Evolutionary conservation across 2,888 invertebrate genomes (phyloP), one percentile per base, ranked within the genome.

Genomic region (Parnassius orleans): DNA sequence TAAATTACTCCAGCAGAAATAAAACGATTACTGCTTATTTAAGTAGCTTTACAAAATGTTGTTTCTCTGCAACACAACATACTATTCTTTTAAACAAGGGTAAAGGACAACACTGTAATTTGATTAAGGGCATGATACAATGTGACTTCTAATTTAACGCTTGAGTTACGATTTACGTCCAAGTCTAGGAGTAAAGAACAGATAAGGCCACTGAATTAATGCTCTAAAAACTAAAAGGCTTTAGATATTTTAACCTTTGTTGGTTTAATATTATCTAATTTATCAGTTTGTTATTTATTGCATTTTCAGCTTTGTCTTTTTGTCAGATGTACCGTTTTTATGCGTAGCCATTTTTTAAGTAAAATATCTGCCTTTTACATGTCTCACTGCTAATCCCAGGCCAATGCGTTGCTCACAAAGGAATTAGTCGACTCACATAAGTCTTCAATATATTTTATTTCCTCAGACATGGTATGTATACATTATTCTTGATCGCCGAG

Each of bases 81-180:
- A 12, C 24, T 43, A 50, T 51, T 19, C n/a, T 57, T 57, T 43
- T 50, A 48, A 48, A 51, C 51, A 43, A 2, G 57, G 12, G 43
- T 51, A 42, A 50, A 51, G n/a, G 42, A 10, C 10, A 41, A 14
- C 33, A n/a, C 44, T 33, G 48, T 46, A 14, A 19, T 43, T 43
- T 12, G 15, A 43, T 54, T 44, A 43, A 54, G 19, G 12, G 44
- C 47, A 10, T 44, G 19, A 44, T 24, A 24, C 47, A 47, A 47
- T 47, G 55, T 41, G 47, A 48, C 48, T 56, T 33, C 24, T 48
- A 46, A n/a, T 24, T 56, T 47, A 56, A 56, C 33, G 19, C 33
- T 24, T n/a, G 46, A 12, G n/a, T 54, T 43, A 15, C 24, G 24
- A 54, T 54, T 54, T 10, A 54, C 19, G 44, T 14, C n/a, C 11